A percentile compares a stretch with the other conserved stretches of the same genome.
Conservation (phyloP, 1,140 invertebrate genomes). For the Phenacoccus solenopsis region DNA sequence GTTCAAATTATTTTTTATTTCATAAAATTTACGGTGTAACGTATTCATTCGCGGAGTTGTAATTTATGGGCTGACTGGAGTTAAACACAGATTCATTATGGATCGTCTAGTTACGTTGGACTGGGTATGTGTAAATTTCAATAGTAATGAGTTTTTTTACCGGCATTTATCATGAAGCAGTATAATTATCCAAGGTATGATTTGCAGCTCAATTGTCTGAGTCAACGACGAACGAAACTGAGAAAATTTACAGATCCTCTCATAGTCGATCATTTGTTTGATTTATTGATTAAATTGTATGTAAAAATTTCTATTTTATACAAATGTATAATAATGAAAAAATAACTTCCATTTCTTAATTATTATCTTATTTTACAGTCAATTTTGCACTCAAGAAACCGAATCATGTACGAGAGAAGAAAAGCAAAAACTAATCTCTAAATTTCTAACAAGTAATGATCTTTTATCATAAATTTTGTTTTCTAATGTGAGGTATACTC, state of each 20-base stretch:
- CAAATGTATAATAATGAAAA: too few species aligned
- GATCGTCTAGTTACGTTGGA: neutral
- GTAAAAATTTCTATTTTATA: neutral
- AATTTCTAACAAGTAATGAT: neutral
- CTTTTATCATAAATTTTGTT: too few species aligned
- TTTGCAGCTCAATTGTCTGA: neutral
- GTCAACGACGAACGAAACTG: neutral
- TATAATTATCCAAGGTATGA: too few species aligned
- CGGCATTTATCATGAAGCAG: too few species aligned
- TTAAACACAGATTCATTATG: neutral
- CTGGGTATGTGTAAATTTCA: neutral
- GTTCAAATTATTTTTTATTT: too few species aligned
- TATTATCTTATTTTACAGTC: neutral
- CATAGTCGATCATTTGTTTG: neutral
- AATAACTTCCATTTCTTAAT: neutral
- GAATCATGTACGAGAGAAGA: neutral
- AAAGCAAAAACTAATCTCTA: neutral
- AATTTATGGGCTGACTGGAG: neutral
- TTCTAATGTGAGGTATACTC: too few species aligned
- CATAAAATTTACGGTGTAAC: too few species aligned
- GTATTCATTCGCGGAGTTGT: neutral
- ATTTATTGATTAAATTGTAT: neutral
- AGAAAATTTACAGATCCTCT: neutral
- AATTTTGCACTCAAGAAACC: neutral
- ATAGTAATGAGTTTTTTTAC: too few species aligned